These are phyloP conservation scores for Pogonus chalceus DNA, from an alignment of 1,140 invertebrate species.

Conservation along the genomic window DNA sequence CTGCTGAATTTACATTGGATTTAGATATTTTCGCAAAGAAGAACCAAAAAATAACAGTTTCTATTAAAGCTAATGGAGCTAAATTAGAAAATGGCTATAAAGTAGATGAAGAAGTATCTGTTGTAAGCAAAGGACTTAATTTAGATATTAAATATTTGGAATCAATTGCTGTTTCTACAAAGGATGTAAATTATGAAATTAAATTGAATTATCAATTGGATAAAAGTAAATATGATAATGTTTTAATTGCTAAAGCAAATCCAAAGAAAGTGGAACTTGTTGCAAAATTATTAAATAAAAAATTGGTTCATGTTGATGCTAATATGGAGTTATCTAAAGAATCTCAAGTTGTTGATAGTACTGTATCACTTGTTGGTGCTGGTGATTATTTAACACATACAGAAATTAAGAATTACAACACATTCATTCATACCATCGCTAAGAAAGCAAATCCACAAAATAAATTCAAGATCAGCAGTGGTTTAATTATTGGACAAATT, in stretches of 20 bases:
- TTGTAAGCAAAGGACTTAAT: conserved; percentile 33
- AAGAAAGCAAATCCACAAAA: conserved; percentile 41
- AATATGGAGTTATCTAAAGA: conserved; percentile 38
- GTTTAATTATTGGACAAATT: conserved; percentile 51
- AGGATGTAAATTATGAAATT: too few species aligned
- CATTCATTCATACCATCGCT: conserved; percentile 40
- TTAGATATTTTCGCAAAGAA: conserved; percentile 52
- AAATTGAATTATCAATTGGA: conserved; percentile 10
- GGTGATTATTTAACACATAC: conserved; percentile 36
- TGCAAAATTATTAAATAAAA: conserved; percentile 40
- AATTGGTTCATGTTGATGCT: conserved; percentile 41
- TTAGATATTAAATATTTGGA: conserved; percentile 26
- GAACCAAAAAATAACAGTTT: conserved; percentile 46
- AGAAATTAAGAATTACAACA: conserved; percentile 46
- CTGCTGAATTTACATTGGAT: conserved; percentile 39
- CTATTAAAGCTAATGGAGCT: conserved; percentile 8
- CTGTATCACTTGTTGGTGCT: conserved; percentile 39
- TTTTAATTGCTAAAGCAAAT: conserved; percentile 36
- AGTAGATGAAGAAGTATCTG: background rate
- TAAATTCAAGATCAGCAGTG: conserved; percentile 43
- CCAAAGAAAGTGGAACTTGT: conserved; percentile 35
- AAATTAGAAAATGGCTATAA: background rate
- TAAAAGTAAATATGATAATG: conserved; percentile 33
- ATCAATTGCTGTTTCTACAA: background rate
- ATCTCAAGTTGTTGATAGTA: conserved; percentile 39